Evolutionary conservation across 1,140 invertebrate species (phyloP), one percentile per base, ranked within the genome.

Genomic region (Hypsibius dujardini): DNA sequence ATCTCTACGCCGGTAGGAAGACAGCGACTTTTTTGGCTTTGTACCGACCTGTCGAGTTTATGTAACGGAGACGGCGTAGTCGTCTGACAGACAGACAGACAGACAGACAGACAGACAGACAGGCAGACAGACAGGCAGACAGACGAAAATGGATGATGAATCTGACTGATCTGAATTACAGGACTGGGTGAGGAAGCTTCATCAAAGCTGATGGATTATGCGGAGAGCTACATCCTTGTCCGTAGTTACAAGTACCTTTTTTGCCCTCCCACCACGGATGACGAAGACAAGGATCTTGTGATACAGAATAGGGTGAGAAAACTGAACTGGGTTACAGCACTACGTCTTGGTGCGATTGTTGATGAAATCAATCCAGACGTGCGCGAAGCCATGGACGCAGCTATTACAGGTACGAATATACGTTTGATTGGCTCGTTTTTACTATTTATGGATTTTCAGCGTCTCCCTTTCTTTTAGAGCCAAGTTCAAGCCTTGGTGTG

Each of bases 311-410:
- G 90, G 69, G 97, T 98, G 75, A 85, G 95, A 15, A 88, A 90
- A 79, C 80, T 96, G 15, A 90, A 90, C 79, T 98, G 95, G 94
- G 90, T 98, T 1, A 92, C 90, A 71, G 87, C 90, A 46, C 87
- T 88, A 74, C 92, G 95, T 81, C 84, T 98, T 46, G 94, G 95
- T 76, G 90, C 91, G 76, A 85, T 86, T 73, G 88, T 97, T 73
- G 88, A 92, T 76, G 89, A 94, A 78, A 86, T 86, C 3, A 87
- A 88, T 78, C 83, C 87, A 1, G 84, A 86, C 76, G 89, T 93
- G 59, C 79, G 90, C 59, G 88, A 90, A 76, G 80, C 92, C 28
- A 85, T 96, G 7, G 95, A 95, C 77, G 86, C 87, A 76, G 90
- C 93, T 47, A 96, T 96, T 73, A 92, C 80, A 75, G 77, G 79